Evolutionary conservation across 2,797 vertebrate genomes (phyloP).

Genomic region (Poliocrania exsul): DNA sequence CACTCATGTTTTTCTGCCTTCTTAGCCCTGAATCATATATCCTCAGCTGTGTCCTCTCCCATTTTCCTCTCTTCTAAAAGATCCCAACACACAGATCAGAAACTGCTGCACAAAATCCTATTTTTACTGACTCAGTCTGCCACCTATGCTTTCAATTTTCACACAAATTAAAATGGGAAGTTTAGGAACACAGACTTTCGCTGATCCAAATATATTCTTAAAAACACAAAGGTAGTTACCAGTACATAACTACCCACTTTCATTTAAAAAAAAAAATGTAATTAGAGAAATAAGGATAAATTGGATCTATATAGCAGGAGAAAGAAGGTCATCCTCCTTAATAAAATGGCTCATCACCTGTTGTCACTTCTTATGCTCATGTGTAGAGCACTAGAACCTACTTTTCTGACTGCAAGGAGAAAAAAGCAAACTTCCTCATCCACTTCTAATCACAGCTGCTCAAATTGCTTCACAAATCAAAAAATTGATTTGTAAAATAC

Average conservation of each 20-base stretch:
- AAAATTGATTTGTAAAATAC: not conserved
- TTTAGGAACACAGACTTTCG: not conserved
- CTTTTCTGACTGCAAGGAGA: not conserved
- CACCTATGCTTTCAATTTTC: not conserved
- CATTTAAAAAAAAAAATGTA: not conserved
- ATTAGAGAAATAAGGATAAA: not conserved
- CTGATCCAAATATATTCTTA: not conserved
- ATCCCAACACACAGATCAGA: not conserved
- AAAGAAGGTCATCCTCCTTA: conserved; percentile 5
- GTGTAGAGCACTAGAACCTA: not conserved
- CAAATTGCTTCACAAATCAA: not conserved
- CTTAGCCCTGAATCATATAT: not conserved
- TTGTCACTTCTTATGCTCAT: not conserved
- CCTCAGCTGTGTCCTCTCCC: not conserved
- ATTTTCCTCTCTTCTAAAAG: not conserved
- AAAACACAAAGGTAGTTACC: not conserved
- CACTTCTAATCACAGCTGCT: conserved; percentile 32
- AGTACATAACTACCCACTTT: not conserved
- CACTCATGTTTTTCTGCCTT: not conserved
- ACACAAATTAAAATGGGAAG: not conserved
- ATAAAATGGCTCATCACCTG: not conserved
- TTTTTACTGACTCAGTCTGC: not conserved
- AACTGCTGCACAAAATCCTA: not conserved
- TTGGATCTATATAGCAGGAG: not conserved
- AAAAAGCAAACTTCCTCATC: not conserved